Conservation (phyloP, 2,888 invertebrate genomes). For the Bellardia bayeri region DNA sequence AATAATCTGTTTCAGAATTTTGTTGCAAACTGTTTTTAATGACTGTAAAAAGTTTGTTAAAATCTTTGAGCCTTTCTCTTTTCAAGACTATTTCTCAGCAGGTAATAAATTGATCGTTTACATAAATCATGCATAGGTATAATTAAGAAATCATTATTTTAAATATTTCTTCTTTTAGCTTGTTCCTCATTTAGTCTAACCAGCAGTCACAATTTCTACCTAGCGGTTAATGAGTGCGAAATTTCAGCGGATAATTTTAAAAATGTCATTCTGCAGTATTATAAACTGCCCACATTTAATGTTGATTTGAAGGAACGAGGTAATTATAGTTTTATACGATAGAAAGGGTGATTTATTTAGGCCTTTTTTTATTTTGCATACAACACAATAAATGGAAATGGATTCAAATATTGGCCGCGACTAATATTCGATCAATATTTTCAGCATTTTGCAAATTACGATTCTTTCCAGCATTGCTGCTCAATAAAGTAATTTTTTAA, state of each 20-base stretch:
- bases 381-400: no score
- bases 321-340: constrained; percentile 9
- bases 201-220: constrained; percentile 1
- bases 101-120: constrained; percentile 3
- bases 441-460: no score
- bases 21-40: constrained; percentile 45
- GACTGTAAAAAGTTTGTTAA: constrained; percentile 30
- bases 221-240: constrained; percentile 57
- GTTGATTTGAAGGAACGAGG: constrained; percentile 53
- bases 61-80: constrained; percentile 23
- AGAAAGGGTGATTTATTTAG: no score
- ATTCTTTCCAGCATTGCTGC: no score
- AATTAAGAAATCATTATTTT: not conserved
- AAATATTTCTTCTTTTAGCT: constrained; percentile 25
- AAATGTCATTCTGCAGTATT: constrained; percentile 54
- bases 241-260: constrained; percentile 53
- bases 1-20: constrained; percentile 33
- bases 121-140: not conserved
- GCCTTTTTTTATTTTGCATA: no score
- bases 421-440: no score
- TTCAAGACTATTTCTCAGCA: constrained; percentile 23
- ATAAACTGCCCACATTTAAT: constrained; percentile 48
- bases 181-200: constrained; percentile 28
- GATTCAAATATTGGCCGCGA: no score
- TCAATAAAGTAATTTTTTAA: no score